Evolutionary conservation across 2,113 vertebrate genomes (phyloP).

Genomic region (Amblyornis subalaris): DNA sequence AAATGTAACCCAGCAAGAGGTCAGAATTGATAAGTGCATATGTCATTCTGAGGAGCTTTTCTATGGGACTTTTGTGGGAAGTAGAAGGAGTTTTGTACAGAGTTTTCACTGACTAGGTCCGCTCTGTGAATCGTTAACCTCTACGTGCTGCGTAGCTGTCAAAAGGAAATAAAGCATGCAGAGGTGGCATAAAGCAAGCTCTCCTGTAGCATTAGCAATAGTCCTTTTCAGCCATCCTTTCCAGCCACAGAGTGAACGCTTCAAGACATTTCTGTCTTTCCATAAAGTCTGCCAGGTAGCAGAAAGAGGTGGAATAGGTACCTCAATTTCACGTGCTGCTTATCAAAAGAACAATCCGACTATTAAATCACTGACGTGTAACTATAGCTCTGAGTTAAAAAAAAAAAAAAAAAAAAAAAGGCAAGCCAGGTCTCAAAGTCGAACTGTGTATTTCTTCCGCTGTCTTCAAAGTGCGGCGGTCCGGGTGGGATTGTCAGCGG

Average conservation of each 20-base stretch:
- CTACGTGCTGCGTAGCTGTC: accelerated
- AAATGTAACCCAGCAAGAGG: neutral
- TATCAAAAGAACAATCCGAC: slow-evolving; percentile 4
- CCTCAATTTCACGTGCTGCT: neutral
- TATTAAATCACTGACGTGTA: neutral
- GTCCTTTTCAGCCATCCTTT: neutral
- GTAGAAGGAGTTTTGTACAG: neutral
- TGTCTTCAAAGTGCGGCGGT: neutral
- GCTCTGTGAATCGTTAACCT: neutral
- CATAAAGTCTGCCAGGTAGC: neutral
- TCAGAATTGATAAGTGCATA: neutral
- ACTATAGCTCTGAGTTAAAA: neutral
- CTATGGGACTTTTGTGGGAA: neutral
- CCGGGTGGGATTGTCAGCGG: neutral
- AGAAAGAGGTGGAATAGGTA: neutral
- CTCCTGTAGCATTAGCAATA: neutral
- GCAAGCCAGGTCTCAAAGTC: neutral
- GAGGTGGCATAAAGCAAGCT: neutral
- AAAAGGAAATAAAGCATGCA: neutral
- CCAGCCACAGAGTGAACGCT: neutral
- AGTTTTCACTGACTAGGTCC: neutral
- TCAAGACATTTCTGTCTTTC: neutral
- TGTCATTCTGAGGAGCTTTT: neutral
- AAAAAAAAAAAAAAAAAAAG: neutral
- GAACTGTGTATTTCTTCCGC: neutral